phyloP scores from a whole-genome alignment of 2,888 invertebrate genomes.

The Gandaritis pyraliata region DNA sequence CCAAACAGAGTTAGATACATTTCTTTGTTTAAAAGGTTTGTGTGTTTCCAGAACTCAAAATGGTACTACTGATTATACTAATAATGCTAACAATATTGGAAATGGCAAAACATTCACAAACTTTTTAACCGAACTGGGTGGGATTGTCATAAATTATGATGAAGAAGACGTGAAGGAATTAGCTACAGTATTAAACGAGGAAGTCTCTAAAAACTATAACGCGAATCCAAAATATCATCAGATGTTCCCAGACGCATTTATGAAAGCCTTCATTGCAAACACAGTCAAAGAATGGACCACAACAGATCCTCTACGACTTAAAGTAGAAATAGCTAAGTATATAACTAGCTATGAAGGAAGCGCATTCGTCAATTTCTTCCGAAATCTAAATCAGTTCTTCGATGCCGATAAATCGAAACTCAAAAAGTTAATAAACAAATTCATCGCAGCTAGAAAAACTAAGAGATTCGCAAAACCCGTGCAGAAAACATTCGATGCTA shows the following conservation, averaged over 20 bases:
- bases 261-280: conserved; percentile 17
- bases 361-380: conserved; percentile 15
- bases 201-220: not conserved
- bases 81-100: not conserved
- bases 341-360: conserved; percentile 18
- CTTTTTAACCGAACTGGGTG: conserved; percentile 29
- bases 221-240: conserved; percentile 18
- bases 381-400: conserved; percentile 20
- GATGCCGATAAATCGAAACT: conserved; percentile 19
- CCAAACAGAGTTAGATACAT: no score
- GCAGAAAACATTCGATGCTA: conserved; percentile 19
- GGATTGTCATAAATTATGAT: conserved; percentile 19
- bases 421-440: conserved; percentile 22
- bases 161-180: conserved; percentile 16
- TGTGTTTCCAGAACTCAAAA: not conserved
- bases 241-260: conserved; percentile 13
- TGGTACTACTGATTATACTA: not conserved
- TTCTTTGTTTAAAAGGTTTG: no score
- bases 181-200: conserved; percentile 15
- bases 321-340: conserved; percentile 31
- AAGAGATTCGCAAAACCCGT: conserved; percentile 25
- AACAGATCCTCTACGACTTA: conserved; percentile 23
- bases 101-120: conserved; percentile 3
- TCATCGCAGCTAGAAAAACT: conserved; percentile 11
- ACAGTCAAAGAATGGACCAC: conserved; percentile 15